A percentile compares a stretch with the other conserved stretches of the same genome.
phyloP scores from a whole-genome alignment of 2,113 vertebrate species.

The Crotalus horridus region DNA sequence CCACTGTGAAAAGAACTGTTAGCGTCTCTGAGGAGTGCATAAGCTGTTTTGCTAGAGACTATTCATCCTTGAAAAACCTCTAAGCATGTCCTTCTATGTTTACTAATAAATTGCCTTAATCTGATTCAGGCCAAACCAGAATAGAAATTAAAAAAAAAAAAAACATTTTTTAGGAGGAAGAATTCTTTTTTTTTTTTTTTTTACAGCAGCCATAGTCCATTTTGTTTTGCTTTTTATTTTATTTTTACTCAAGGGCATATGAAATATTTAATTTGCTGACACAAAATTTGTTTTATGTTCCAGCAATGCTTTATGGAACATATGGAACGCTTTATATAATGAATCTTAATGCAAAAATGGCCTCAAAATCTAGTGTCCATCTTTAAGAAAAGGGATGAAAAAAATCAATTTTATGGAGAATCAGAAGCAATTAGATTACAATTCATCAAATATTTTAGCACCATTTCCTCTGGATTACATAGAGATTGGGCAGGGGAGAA shows the following conservation, averaged over 20 bases:
- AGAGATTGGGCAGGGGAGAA: neutral
- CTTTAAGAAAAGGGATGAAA: neutral
- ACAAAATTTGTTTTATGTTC: neutral
- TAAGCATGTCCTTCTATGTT: neutral
- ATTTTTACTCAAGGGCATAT: neutral
- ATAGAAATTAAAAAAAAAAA: neutral
- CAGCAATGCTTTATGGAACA: neutral
- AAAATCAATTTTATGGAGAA: neutral
- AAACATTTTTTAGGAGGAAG: neutral
- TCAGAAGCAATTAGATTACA: neutral
- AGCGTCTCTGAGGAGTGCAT: rapidly evolving
- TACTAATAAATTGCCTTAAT: neutral
- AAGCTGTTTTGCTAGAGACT: neutral
- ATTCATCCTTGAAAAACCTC: neutral
- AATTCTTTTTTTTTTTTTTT: neutral
- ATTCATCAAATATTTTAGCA: neutral
- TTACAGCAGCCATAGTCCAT: neutral
- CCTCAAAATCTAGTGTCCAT: neutral
- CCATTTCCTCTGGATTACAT: neutral
- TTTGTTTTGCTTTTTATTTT: neutral
- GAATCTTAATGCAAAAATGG: neutral
- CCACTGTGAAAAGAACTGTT: neutral
- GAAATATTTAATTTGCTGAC: neutral
- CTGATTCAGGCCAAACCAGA: neutral
- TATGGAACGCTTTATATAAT: neutral